Evolutionary conservation across 2,113 vertebrate species (phyloP), one percentile per base, ranked within the genome.

Genomic region (crab-eating macaque (Macaca fascicularis)): DNA sequence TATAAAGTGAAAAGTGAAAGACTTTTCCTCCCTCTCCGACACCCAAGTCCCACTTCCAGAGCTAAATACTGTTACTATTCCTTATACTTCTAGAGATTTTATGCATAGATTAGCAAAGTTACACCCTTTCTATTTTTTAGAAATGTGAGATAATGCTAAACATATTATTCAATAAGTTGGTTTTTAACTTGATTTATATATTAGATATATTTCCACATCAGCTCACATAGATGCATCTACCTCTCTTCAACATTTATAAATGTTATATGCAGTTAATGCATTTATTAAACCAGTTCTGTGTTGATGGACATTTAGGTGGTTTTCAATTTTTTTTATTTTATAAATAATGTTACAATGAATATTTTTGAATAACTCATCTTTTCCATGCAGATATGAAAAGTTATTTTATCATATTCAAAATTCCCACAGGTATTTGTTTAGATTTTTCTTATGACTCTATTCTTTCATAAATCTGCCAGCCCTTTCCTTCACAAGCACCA

Each of bases 291-390:
- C 61, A 81, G 38, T 55, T 95, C 14, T 72, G 52, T 64, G 48
- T 43, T 50, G 11, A n/a, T 87, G 45, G 9, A 90, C 14, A 87
- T 74, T 89, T 92, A 43, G 59, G 20, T 57, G 85, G 50, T 48
- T 96, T 87, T 76, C 35, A 84, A 69, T 76, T 80, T 55, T 50
- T 45, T 84, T 91, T 91, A 8, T n/a, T 96, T 86, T 76, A 72
- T 23, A 86, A 89, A 85, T n/a, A 96, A 78, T 19, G 30, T 76
- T 76, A 52, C 16, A 70, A 67, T 81, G 52, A 93, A 43, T 85
- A 87, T 59, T 3, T 35, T 97, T 7, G 57, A 90, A 79, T 19
- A 72, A 57, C 35, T 86, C 52, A 59, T 79, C 45, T 90, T 94
- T 90, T 17, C 50, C 5, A 23, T 92, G 59, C 6, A 92, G 57